Evolutionary conservation across 2,888 invertebrate species (phyloP), one percentile per base, ranked within the genome.

Genomic region (Pammene aurita): DNA sequence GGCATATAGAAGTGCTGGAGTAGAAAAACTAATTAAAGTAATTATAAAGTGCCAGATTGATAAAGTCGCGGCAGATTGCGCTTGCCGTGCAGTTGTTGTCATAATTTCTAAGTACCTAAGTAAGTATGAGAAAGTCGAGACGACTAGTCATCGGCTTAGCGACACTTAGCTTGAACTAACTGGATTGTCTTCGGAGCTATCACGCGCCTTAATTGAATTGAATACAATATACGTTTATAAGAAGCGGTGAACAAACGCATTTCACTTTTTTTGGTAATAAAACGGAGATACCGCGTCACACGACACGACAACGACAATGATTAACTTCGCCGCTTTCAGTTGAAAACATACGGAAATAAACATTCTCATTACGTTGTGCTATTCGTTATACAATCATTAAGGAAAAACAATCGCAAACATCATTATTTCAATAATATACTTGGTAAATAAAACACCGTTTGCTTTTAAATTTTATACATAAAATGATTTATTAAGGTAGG

Each of bases 181-280:
- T 65, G 69, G 65, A 69, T 69, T 69, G 65, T 69, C 64, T 63
- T 34, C 46, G 54, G 64, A 52, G 54, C 58, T 58, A 60, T 69
- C 35, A 61, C 52, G 68, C 46, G 44, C 38, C 35, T 42, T 44
- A 66, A 68, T 75, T 73, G 73, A 66, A 68, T 75, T 73, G 73
- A 72, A 72, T 73, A 74, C 72, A 72, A 61, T 71, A 60, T 71
- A 71, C 71, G 60, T 69, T 38, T 54, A 65, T 57, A 70, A 61
- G 63, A 66, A 68, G 71, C 71, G 71, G 62, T 71, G 66, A 74
- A 73, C 61, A 73, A 66, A 71, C 71, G 54, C 71, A 76, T 79
- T 80, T 79, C 79, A 80, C 78, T 80, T 81, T 81, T 76, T 75
- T 75, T 52, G 38, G 73, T 77, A 75, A 63, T 68, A 71, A n/a